Evolutionary conservation across 1,140 invertebrate species (phyloP).

Genomic region (Magallana ariakensis): DNA sequence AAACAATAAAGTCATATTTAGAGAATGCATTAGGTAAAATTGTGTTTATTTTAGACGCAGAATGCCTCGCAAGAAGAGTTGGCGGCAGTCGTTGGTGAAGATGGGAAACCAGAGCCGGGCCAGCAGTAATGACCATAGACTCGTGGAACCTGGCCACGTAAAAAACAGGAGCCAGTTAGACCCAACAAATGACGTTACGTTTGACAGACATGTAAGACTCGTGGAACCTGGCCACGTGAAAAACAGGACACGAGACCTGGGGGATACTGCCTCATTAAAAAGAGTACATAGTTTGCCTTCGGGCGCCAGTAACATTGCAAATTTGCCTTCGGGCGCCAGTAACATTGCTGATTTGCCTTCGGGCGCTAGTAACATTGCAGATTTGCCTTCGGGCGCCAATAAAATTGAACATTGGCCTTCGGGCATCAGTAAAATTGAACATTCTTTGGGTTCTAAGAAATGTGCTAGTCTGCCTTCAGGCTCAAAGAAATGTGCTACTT

Average conservation of each 20-base stretch:
- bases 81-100: neutral
- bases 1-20: no score
- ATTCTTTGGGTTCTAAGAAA: no score
- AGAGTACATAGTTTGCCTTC: neutral
- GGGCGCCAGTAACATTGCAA: no score
- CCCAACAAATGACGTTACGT: neutral
- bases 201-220: neutral
- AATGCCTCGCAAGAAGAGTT: neutral
- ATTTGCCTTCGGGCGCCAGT: no score
- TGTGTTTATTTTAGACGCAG: neutral
- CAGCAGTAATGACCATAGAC: neutral
- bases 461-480: no score
- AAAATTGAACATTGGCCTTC: no score
- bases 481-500: no score
- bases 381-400: neutral
- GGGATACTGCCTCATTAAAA: neutral
- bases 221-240: neutral
- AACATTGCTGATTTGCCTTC: no score
- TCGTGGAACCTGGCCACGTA: neutral
- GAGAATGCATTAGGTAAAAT: neutral
- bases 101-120: no score
- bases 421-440: no score
- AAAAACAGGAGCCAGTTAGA: neutral
- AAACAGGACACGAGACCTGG: neutral
- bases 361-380: neutral